phyloP scores from a whole-genome alignment of 2,888 invertebrate species.

The Hanleya hanleyi region DNA sequence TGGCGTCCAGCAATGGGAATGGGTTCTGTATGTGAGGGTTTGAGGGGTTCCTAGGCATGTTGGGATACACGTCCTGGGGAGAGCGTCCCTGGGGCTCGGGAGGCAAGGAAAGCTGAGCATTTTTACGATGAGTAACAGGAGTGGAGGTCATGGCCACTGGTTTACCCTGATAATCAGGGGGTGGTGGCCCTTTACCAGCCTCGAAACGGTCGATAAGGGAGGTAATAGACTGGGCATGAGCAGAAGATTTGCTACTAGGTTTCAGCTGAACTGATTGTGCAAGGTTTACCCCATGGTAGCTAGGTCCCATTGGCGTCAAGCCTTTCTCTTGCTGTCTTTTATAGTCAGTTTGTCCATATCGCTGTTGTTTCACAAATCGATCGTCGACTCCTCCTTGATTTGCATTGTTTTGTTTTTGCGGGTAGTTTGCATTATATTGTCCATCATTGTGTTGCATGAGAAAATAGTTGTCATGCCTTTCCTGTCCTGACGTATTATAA shows the following conservation, averaged over 20 bases:
- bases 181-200: slow-evolving; percentile 32
- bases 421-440: background rate
- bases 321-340: background rate
- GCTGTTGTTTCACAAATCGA: background rate
- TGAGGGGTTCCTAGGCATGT: background rate
- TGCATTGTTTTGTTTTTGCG: too few relatives aligned
- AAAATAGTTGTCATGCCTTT: background rate
- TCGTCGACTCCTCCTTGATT: background rate
- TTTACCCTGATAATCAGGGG: slow-evolving; percentile 36
- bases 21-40: background rate
- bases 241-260: background rate
- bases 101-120: slow-evolving; percentile 15
- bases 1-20: slow-evolving; percentile 4
- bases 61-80: slow-evolving; percentile 32
- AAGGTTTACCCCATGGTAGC: background rate
- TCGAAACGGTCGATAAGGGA: slow-evolving; percentile 58
- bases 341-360: background rate
- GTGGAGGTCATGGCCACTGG: slow-evolving; percentile 55
- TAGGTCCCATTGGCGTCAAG: background rate
- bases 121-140: slow-evolving; percentile 45
- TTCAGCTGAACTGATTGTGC: background rate
- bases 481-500: background rate
- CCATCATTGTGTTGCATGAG: slow-evolving; percentile 2
- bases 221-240: slow-evolving; percentile 45
- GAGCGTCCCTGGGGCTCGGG: slow-evolving; percentile 34